Conservation (phyloP, 2,113 vertebrate genomes). For the Cathartes aura region DNA sequence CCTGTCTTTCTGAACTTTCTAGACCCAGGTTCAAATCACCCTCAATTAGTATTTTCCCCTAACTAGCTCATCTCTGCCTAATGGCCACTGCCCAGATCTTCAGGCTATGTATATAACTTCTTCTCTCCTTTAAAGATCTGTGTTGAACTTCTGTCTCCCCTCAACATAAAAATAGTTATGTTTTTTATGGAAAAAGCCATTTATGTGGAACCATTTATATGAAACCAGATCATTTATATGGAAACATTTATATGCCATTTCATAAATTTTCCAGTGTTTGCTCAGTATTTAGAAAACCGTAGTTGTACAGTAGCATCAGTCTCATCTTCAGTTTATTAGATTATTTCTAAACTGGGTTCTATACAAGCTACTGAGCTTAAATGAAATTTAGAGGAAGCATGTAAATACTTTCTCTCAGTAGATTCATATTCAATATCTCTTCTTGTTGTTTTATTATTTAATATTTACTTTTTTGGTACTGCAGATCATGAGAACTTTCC, state of each 20-base stretch:
- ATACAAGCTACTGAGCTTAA: neutral
- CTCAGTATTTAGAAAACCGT: neutral
- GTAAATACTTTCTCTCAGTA: conserved; percentile 1
- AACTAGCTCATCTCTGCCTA: neutral
- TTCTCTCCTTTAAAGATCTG: neutral
- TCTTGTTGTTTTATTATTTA: neutral
- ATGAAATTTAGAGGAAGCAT: conserved; percentile 5
- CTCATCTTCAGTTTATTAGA: neutral
- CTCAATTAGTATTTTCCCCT: neutral
- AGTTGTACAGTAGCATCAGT: neutral
- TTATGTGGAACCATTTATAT: neutral
- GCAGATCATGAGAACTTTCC: neutral
- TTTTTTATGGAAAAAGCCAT: neutral
- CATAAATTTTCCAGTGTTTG: neutral
- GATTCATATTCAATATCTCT: neutral
- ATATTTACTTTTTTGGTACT: neutral
- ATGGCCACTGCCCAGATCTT: neutral
- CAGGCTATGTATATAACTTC: neutral
- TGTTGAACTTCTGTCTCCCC: neutral
- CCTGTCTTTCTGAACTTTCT: neutral
- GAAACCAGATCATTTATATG: neutral
- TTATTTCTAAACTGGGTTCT: conserved; percentile 2
- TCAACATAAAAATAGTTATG: neutral
- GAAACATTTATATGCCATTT: neutral
- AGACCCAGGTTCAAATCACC: neutral